These are phyloP conservation scores for Rhagonycha fulva DNA, from an alignment of 2,888 invertebrate genomes.

Conservation along the genomic window DNA sequence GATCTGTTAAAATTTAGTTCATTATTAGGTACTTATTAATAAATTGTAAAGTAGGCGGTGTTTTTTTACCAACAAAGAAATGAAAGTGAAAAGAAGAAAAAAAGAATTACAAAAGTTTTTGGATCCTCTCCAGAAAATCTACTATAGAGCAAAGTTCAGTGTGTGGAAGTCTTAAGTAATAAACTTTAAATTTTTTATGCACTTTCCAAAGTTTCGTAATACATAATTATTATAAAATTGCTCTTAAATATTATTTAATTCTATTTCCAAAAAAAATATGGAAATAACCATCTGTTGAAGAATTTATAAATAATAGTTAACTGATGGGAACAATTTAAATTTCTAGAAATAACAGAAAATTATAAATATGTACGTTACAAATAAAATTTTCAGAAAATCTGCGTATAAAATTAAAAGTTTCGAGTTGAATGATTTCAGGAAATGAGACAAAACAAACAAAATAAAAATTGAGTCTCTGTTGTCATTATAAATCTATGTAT, in stretches of 20 bases:
- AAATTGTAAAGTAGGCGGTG: too few relatives aligned
- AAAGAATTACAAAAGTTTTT: too few relatives aligned
- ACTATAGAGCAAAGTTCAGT: too few relatives aligned
- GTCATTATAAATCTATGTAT: too few relatives aligned
- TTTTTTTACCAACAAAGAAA: too few relatives aligned
- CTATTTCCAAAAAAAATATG: neutral
- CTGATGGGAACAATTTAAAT: too few relatives aligned
- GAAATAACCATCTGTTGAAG: neutral
- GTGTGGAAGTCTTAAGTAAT: too few relatives aligned
- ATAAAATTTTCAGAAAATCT: neutral
- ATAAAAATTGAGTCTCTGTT: neutral
- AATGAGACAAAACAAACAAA: neutral
- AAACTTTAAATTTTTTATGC: neutral
- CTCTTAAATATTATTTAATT: neutral
- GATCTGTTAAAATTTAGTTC: too few relatives aligned
- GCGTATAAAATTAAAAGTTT: neutral
- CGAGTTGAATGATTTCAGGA: neutral
- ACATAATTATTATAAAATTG: neutral
- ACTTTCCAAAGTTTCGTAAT: neutral
- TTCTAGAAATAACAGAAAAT: neutral
- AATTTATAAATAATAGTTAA: neutral
- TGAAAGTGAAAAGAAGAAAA: too few relatives aligned
- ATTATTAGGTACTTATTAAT: too few relatives aligned
- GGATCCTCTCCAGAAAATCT: too few relatives aligned
- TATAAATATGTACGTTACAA: neutral